These are phyloP conservation scores for Acronicta aceris DNA, from an alignment of 2,888 invertebrate species.

Conservation along the genomic window DNA sequence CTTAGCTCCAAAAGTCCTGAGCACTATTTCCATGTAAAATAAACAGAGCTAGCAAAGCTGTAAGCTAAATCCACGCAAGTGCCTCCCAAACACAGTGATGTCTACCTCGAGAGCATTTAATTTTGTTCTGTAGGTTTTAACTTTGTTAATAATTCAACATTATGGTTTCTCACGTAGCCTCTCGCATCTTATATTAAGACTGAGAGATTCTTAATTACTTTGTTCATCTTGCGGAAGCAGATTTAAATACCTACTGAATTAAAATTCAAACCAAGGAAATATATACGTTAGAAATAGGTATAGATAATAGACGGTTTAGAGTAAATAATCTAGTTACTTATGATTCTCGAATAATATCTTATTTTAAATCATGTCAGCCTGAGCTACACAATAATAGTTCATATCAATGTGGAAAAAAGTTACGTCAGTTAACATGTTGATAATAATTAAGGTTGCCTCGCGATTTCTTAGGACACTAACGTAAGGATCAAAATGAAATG, in stretches of 20 bases:
- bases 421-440: no score
- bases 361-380: no score
- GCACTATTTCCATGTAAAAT: conserved; percentile 2
- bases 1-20: background rate
- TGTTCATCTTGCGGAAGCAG: background rate
- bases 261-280: background rate
- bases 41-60: conserved; percentile 26
- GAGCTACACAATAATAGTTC: no score
- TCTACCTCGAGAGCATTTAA: conserved; percentile 22
- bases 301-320: no score
- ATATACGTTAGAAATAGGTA: no score
- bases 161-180: conserved; percentile 28
- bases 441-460: no score
- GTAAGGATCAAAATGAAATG: no score
- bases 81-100: conserved; percentile 22
- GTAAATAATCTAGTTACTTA: no score
- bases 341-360: no score
- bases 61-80: conserved; percentile 16
- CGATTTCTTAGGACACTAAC: no score
- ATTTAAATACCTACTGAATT: background rate
- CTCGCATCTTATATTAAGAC: background rate
- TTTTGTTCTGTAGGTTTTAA: conserved; percentile 26
- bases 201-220: background rate
- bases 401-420: no score
- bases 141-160: conserved; percentile 30